Percentiles rank a stretch among this genome's conserved stretches.
Conservation (phyloP, 2,113 vertebrate genomes). For the Eolophus roseicapilla region DNA sequence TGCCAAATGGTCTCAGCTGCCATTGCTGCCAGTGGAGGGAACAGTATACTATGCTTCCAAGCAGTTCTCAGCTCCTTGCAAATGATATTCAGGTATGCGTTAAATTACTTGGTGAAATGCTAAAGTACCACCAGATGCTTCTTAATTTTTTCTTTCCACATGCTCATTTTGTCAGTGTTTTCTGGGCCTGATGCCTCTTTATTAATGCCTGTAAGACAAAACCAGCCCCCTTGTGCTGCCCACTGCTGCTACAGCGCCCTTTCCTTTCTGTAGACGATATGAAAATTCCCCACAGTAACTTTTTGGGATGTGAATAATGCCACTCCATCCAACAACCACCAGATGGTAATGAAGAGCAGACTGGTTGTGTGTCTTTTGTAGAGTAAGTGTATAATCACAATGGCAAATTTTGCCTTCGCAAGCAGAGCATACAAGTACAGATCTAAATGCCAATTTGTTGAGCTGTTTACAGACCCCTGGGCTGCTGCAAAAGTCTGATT, state of each 20-base stretch:
- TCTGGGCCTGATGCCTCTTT: not conserved
- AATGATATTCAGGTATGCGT: not conserved
- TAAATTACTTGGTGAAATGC: not conserved
- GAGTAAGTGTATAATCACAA: not conserved
- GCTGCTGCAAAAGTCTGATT: not conserved
- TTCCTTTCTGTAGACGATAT: not conserved
- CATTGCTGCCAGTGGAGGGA: not conserved
- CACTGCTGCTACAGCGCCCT: not conserved
- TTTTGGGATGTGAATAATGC: constrained; percentile 55
- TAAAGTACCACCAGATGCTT: not conserved
- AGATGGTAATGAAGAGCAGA: constrained; percentile 80
- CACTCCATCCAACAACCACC: constrained; percentile 66
- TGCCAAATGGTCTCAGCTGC: not conserved
- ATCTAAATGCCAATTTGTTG: not conserved
- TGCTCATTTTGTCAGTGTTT: not conserved
- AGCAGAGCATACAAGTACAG: not conserved
- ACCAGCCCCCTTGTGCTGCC: not conserved
- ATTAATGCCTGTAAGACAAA: not conserved
- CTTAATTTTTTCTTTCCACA: not conserved
- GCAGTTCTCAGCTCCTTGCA: not conserved
- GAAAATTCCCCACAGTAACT: not conserved
- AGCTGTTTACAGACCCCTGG: not conserved
- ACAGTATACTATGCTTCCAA: not conserved
- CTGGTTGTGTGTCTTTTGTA: not conserved
- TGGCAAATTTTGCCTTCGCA: not conserved